A percentile compares a stretch with the other conserved stretches of the same genome.
Evolutionary conservation across 2,113 vertebrate species (phyloP).

Genomic region (Asarcornis scutulata): DNA sequence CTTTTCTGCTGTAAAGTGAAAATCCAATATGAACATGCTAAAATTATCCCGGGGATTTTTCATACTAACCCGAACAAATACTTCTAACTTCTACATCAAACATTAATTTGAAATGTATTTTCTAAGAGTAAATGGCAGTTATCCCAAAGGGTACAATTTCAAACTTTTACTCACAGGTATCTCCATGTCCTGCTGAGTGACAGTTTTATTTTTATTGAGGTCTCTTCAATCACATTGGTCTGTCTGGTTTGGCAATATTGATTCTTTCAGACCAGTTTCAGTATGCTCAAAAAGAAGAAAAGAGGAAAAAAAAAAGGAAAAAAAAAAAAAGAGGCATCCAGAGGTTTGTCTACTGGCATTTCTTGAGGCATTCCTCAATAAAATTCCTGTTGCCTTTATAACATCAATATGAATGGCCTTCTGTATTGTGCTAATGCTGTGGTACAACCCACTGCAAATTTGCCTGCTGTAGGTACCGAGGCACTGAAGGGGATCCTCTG

Average conservation of each 20-base stretch:
- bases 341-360: slow-evolving; percentile 13
- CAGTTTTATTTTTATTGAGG: slow-evolving; percentile 43
- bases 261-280: background rate
- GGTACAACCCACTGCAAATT: background rate
- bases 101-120: slow-evolving; percentile 48
- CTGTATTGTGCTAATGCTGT: background rate
- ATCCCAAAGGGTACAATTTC: slow-evolving; percentile 21
- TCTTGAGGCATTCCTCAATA: background rate
- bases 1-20: slow-evolving; percentile 11
- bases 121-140: slow-evolving; percentile 58
- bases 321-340: slow-evolving; percentile 21
- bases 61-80: slow-evolving; percentile 49
- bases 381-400: background rate
- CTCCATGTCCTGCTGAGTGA: slow-evolving; percentile 50
- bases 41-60: slow-evolving; percentile 31
- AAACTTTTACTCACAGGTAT: slow-evolving; percentile 18
- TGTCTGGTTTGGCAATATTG: slow-evolving; percentile 35
- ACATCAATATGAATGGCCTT: background rate
- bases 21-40: background rate
- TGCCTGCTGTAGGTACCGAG: background rate
- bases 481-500: background rate
- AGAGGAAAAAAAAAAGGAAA: background rate
- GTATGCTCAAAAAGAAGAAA: background rate
- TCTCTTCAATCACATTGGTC: background rate
- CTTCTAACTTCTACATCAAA: slow-evolving; percentile 50